Evolutionary conservation across 2,113 vertebrate genomes (phyloP), one percentile per base, ranked within the genome.

Genomic region (Hemiprocne comata): DNA sequence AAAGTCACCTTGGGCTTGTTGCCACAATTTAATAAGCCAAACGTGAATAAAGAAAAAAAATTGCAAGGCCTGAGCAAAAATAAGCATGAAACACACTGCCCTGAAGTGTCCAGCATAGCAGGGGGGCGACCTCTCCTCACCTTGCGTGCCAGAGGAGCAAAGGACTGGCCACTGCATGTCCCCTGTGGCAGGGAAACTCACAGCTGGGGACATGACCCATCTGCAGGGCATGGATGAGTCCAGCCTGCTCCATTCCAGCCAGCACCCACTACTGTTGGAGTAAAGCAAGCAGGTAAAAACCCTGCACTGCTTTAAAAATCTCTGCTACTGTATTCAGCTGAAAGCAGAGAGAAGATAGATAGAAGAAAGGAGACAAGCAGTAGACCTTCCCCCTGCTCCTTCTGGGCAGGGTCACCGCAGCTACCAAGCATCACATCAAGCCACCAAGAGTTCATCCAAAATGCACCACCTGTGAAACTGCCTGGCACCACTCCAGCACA

Each of bases 401-500:
- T 48, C 82, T 78, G 20, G 10, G 7, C 33, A 66, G 55, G n/a
- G 17, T 62, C 18, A 71, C 3, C 1, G 53, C 55, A 87, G 48
- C 31, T 19, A 28, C 33, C 1, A 2, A 74, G 31, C 0, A 1
- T 34, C 12, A 11, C 19, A 29, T 61, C 29, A 57, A 40, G 29
- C 48, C 69, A 34, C 42, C 13, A 38, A 64, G 50, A 61, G 13
- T 20, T 79, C 36, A 11, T 33, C 20, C 50, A 87, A 84, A 79
- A 29, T 0, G 1, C 1, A 8, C 40, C 20, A 21, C 66, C 42
- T 60, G 19, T 34, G 17, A 85, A 72, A 34, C 34, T 31, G n/a
- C 18, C 57, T 1, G 1, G 18, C 7, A 2, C 3, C 9, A 15
- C 23, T 33, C 66, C 2, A 7, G 42, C 20, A 51, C 7, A 1